Conservation (phyloP, 2,113 vertebrate species). For the Oreochromis aureus region DNA sequence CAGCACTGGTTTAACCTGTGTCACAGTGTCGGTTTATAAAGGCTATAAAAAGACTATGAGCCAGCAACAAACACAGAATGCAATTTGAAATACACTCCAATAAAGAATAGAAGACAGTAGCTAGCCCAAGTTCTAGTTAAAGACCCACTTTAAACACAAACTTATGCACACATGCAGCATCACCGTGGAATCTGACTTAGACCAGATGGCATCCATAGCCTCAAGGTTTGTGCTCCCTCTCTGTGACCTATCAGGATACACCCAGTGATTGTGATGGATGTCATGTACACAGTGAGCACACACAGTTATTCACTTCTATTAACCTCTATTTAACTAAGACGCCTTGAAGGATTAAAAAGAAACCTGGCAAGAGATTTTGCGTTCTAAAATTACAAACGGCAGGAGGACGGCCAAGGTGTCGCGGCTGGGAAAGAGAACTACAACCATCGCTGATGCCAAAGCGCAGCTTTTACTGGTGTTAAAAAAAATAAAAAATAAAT, state of each 20-base stretch:
- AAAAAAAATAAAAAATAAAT: not conserved
- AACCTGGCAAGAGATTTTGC: conserved; percentile 11
- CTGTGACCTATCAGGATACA: conserved; percentile 19
- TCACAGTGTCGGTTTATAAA: not conserved
- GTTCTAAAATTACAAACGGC: conserved; percentile 37
- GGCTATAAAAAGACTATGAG: not conserved
- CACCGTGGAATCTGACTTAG: not conserved
- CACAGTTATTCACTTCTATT: conserved; percentile 13
- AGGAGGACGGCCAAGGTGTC: conserved; percentile 19
- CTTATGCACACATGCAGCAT: not conserved
- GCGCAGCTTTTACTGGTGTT: not conserved
- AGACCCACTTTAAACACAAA: not conserved
- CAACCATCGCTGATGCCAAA: not conserved
- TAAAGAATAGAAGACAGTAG: not conserved
- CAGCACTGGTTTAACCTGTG: not conserved
- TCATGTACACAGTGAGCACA: not conserved
- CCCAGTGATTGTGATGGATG: conserved; percentile 2
- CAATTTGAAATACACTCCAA: not conserved
- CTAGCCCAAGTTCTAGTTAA: not conserved
- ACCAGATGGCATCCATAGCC: conserved; percentile 27
- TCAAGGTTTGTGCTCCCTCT: not conserved
- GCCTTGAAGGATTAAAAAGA: not conserved
- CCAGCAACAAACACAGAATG: not conserved
- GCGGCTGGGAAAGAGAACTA: not conserved
- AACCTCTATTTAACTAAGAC: conserved; percentile 26